A percentile compares a stretch with the other conserved stretches of the same genome.
phyloP scores from a whole-genome alignment of 2,888 invertebrate species.

The Drosophila kanekoi region DNA sequence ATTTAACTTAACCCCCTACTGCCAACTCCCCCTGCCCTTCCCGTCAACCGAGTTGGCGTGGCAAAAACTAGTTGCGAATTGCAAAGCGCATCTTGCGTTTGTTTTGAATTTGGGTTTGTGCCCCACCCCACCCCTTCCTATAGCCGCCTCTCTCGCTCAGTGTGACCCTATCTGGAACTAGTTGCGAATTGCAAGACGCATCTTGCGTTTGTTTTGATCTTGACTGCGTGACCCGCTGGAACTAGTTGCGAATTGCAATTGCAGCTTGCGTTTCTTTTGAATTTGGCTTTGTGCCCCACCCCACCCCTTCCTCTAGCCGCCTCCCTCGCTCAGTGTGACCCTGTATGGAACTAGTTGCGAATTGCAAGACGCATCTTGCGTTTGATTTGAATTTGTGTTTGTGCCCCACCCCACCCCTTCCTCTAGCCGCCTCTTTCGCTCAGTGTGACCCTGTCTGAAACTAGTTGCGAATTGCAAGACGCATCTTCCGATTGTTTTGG shows the following conservation, averaged over 20 bases:
- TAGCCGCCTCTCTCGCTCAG: too few species aligned
- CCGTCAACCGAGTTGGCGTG: too few species aligned
- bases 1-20: background rate
- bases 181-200: conserved; percentile 29
- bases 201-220: too few species aligned
- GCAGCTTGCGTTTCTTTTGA: conserved; percentile 20
- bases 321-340: background rate
- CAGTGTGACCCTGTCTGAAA: conserved; percentile 26
- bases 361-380: conserved; percentile 10
- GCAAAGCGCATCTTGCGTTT: conserved; percentile 15
- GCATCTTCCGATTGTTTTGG: too few species aligned
- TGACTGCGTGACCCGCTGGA: too few species aligned
- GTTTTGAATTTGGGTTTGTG: conserved; percentile 17
- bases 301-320: background rate
- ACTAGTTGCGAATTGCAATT: conserved; percentile 38
- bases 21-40: too few species aligned
- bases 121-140: background rate
- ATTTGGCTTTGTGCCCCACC: conserved; percentile 1
- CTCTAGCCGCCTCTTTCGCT: too few species aligned
- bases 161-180: conserved; percentile 37
- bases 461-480: conserved; percentile 39
- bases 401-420: background rate
- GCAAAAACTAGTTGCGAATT: conserved; percentile 44
- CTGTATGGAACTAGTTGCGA: conserved; percentile 45
- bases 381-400: conserved; percentile 10